Percentiles rank a stretch among this genome's conserved stretches.
These are phyloP conservation scores for Pyrochroa serraticornis DNA, from an alignment of 2,888 invertebrate genomes.

Conservation along the genomic window DNA sequence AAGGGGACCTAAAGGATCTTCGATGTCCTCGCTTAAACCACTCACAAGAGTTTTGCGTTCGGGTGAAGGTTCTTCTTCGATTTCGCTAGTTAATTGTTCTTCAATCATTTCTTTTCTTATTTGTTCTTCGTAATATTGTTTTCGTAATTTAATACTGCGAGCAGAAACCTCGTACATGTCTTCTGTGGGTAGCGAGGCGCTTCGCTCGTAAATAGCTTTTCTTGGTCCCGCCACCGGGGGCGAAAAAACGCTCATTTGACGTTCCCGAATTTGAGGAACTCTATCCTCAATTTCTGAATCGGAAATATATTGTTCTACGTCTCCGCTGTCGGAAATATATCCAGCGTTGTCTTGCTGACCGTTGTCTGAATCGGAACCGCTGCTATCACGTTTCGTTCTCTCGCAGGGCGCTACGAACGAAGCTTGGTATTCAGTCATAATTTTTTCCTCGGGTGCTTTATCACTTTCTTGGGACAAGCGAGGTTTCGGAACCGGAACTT, in stretches of 20 bases:
- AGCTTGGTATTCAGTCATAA: conserved; percentile 54
- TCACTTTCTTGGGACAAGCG: conserved; percentile 36
- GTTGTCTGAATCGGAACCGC: conserved; percentile 53
- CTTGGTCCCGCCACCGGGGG: conserved; percentile 48
- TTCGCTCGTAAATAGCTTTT: conserved; percentile 58
- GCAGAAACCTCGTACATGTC: conserved; percentile 62
- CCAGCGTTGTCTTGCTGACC: conserved; percentile 53
- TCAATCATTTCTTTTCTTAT: conserved; percentile 66
- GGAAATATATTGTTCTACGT: conserved; percentile 56
- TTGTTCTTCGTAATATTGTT: conserved; percentile 66
- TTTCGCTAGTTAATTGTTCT: conserved; percentile 59
- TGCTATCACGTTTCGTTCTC: conserved; percentile 47
- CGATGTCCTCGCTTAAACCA: conserved; percentile 34
- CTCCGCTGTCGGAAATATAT: conserved; percentile 57
- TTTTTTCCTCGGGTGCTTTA: conserved; percentile 33
- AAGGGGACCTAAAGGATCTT: no score
- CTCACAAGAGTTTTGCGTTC: conserved; percentile 56
- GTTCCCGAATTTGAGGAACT: conserved; percentile 55
- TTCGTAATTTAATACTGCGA: conserved; percentile 62
- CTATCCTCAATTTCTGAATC: conserved; percentile 58
- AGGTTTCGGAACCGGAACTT: conserved; percentile 58
- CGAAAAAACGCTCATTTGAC: conserved; percentile 57
- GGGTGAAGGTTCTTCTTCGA: conserved; percentile 59
- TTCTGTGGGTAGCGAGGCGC: conserved; percentile 60
- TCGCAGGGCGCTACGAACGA: conserved; percentile 50